These are phyloP conservation scores for Cynaeus angustus DNA, from an alignment of 2,888 invertebrate genomes.

Conservation along the genomic window DNA sequence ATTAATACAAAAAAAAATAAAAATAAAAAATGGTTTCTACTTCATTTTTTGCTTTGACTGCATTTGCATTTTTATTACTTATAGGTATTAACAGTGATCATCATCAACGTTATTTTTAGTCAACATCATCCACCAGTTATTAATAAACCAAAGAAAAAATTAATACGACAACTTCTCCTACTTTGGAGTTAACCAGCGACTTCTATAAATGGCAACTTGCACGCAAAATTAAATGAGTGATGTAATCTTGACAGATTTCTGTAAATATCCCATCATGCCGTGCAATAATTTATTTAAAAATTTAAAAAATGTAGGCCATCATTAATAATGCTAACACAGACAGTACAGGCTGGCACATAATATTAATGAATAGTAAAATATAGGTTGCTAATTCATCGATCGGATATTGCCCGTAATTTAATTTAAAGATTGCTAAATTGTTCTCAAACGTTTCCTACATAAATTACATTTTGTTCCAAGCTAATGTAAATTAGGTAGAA, in stretches of 20 bases:
- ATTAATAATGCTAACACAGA: constrained; percentile 11
- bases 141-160: too few relatives aligned
- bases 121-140: too few relatives aligned
- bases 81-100: too few relatives aligned
- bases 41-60: too few relatives aligned
- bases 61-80: too few relatives aligned
- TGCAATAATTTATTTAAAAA: constrained; percentile 25
- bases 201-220: constrained; percentile 22
- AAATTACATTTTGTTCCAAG: not conserved
- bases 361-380: constrained; percentile 15
- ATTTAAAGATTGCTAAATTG: not conserved
- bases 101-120: too few relatives aligned
- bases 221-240: constrained; percentile 34
- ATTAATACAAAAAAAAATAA: too few relatives aligned
- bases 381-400: not conserved
- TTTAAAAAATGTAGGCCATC: not conserved
- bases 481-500: not conserved
- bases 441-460: too few relatives aligned
- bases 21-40: too few relatives aligned
- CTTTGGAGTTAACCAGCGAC: not conserved
- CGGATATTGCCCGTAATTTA: not conserved
- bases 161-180: too few relatives aligned
- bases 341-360: constrained; percentile 32
- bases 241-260: constrained; percentile 18
- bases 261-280: constrained; percentile 31